Conservation (phyloP, 2,113 vertebrate genomes). For the Genyomyrus donnyi region DNA sequence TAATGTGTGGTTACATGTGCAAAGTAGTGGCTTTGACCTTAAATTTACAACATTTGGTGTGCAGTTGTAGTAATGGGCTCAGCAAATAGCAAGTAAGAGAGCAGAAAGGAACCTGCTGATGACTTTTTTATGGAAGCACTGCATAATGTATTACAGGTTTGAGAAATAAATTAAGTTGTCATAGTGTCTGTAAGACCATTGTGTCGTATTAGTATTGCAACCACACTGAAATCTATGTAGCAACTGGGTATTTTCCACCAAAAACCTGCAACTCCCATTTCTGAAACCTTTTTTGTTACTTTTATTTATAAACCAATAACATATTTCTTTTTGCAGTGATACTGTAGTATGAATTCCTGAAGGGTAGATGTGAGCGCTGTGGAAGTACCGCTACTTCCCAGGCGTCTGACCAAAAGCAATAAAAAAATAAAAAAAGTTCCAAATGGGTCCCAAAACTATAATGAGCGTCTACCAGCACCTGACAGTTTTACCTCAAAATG, state of each 20-base stretch:
- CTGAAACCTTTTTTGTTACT: neutral
- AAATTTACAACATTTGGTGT: slow-evolving; percentile 66
- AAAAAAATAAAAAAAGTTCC: neutral
- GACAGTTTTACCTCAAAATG: neutral
- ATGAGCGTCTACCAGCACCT: neutral
- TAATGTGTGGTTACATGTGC: slow-evolving; percentile 32
- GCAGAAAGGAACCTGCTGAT: slow-evolving; percentile 59
- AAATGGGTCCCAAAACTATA: neutral
- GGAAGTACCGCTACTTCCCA: neutral
- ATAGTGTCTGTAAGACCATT: slow-evolving; percentile 18
- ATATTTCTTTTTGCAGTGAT: neutral
- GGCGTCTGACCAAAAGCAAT: neutral
- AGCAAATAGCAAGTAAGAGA: slow-evolving; percentile 64
- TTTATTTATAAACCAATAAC: neutral
- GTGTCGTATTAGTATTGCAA: neutral
- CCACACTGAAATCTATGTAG: neutral
- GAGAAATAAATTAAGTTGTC: slow-evolving; percentile 40
- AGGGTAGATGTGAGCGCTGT: neutral
- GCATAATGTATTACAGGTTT: slow-evolving; percentile 73
- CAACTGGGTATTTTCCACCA: neutral
- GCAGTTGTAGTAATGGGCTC: slow-evolving; percentile 71
- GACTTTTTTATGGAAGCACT: slow-evolving; percentile 67
- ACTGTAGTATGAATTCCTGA: neutral
- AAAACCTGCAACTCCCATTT: neutral
- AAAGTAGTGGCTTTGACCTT: slow-evolving; percentile 66